Percentiles rank a stretch among this genome's conserved stretches.
Evolutionary conservation across 2,888 invertebrate genomes (phyloP).

Genomic region (Cinara cedri): DNA sequence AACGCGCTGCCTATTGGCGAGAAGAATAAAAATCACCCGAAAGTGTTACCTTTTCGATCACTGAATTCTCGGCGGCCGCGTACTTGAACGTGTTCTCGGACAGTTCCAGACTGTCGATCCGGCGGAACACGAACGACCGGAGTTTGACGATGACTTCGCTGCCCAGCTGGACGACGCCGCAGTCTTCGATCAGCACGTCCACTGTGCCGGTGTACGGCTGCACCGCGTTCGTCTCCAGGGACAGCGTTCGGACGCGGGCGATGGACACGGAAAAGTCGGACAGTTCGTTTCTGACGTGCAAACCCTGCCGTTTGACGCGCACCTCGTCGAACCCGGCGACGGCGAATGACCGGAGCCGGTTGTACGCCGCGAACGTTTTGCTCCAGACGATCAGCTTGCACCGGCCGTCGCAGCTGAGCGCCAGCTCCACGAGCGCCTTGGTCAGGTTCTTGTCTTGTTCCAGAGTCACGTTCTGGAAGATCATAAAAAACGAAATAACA

Average conservation of each 20-base stretch:
- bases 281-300: neutral
- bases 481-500: too few relatives aligned
- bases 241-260: neutral
- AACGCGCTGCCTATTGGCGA: too few relatives aligned
- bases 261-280: neutral
- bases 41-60: conserved; percentile 3
- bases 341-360: neutral
- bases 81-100: conserved; percentile 32
- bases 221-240: conserved; percentile 17
- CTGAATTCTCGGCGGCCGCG: neutral
- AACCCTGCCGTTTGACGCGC: neutral
- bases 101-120: conserved; percentile 9
- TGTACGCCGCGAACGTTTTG: neutral
- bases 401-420: conserved; percentile 14
- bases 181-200: conserved; percentile 34
- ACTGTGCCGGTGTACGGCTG: neutral
- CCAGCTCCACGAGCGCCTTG: neutral
- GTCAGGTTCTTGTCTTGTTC: neutral
- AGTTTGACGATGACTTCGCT: conserved; percentile 4
- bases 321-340: conserved; percentile 23
- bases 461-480: conserved; percentile 6
- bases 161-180: neutral
- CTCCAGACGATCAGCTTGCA: neutral
- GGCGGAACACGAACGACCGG: conserved; percentile 27
- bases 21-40: neutral